Conservation (phyloP, 1,140 invertebrate genomes). For the Homalodisca vitripennis region DNA sequence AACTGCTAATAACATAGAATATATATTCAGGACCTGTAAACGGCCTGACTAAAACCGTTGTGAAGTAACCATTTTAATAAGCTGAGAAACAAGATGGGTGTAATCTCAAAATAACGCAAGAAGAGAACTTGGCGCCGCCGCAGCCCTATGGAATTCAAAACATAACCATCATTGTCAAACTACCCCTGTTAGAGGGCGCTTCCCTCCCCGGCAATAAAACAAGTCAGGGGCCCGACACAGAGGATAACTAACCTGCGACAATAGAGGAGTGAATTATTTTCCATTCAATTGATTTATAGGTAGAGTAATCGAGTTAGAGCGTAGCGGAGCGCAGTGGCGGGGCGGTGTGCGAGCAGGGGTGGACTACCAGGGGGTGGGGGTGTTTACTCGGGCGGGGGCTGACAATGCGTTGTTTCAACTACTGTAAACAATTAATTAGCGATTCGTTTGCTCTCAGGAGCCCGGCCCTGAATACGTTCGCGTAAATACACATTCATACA, state of each 20-base stretch:
- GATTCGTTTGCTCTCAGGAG: conserved; percentile 10
- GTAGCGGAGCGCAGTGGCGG: background rate
- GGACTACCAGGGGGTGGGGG: conserved; percentile 9
- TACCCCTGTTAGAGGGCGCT: background rate
- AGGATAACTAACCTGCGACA: conserved; percentile 16
- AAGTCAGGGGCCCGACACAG: background rate
- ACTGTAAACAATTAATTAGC: conserved; percentile 27
- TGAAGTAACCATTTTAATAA: no score
- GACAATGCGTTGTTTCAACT: conserved; percentile 15
- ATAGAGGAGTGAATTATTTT: conserved; percentile 15
- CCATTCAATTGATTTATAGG: conserved; percentile 27
- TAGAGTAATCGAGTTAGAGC: conserved; percentile 14
- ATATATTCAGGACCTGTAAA: no score
- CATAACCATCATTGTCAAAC: background rate
- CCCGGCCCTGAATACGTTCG: background rate
- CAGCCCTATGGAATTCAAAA: background rate
- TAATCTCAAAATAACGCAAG: no score
- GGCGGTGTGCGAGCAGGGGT: background rate
- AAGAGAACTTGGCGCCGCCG: no score
- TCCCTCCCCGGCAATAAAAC: no score
- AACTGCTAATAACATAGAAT: no score
- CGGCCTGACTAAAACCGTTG: no score
- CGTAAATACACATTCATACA: conserved; percentile 22
- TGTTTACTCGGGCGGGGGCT: background rate
- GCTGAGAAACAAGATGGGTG: no score